Evolutionary conservation across 2,888 invertebrate species (phyloP).

Genomic region (Bombylius major): DNA sequence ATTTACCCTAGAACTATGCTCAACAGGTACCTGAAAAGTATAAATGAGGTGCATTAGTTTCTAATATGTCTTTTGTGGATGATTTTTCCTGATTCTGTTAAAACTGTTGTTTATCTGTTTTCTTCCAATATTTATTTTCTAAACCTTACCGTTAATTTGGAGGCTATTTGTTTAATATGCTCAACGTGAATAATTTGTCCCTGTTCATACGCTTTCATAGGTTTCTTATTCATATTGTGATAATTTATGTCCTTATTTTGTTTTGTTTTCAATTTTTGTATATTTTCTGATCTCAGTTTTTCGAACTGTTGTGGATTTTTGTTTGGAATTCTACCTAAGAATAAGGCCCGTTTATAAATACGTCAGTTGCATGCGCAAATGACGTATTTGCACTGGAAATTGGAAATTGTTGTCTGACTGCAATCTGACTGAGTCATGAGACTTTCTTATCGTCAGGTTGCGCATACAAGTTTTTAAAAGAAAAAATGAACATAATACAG

Average conservation of each 20-base stretch:
- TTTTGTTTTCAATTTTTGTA: background rate
- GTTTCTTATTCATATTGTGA: conserved; percentile 9
- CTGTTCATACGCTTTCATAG: conserved; percentile 6
- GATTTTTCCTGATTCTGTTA: conserved; percentile 8
- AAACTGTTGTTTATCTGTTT: conserved; percentile 7
- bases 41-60: background rate
- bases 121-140: conserved; percentile 10
- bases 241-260: conserved; percentile 3
- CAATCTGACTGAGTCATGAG: too few species aligned
- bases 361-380: too few species aligned
- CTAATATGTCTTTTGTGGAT: conserved; percentile 9
- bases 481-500: too few species aligned
- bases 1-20: background rate
- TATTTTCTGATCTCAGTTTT: too few species aligned
- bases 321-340: too few species aligned
- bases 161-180: conserved; percentile 6
- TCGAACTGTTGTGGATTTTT: too few species aligned
- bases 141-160: conserved; percentile 8
- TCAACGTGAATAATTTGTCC: conserved; percentile 7
- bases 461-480: too few species aligned
- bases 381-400: too few species aligned
- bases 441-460: too few species aligned
- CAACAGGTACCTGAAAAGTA: background rate
- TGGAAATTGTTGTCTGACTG: too few species aligned
- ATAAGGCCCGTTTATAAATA: too few species aligned